phyloP scores from a whole-genome alignment of 2,797 vertebrate genomes.

The Picus viridis region DNA sequence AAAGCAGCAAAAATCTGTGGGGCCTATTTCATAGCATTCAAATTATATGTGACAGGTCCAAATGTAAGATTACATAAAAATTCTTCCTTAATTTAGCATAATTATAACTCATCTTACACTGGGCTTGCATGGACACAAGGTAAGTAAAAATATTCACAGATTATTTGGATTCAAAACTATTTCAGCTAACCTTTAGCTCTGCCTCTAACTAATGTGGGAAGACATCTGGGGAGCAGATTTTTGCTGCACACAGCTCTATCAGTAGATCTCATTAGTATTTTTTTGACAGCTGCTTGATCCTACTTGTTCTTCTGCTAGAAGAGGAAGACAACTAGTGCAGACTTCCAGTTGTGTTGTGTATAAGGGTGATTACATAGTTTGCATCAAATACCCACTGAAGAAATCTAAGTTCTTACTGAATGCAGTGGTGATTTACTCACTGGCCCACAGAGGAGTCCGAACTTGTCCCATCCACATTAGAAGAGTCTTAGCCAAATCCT shows the following conservation, averaged over 20 bases:
- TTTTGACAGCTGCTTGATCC: not conserved
- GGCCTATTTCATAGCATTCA: no score
- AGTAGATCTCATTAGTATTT: not conserved
- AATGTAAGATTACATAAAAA: not conserved
- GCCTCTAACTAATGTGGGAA: no score
- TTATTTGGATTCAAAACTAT: no score
- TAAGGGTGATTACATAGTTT: not conserved
- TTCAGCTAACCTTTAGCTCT: no score
- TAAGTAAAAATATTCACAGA: not conserved
- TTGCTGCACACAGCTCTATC: not conserved
- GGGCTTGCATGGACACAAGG: not conserved
- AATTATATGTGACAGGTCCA: not conserved
- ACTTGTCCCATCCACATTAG: not conserved
- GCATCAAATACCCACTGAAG: not conserved
- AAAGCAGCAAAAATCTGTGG: no score
- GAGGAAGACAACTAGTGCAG: not conserved
- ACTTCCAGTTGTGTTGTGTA: not conserved
- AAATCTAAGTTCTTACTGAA: not conserved
- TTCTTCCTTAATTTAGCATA: not conserved
- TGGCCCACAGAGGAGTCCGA: not conserved
- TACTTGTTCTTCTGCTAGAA: not conserved
- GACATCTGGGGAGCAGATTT: no score
- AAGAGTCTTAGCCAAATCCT: not conserved
- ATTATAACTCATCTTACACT: not conserved
- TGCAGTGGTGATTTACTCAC: not conserved